Conservation (phyloP, 2,888 invertebrate genomes). For the Galerucella nymphaeae region DNA sequence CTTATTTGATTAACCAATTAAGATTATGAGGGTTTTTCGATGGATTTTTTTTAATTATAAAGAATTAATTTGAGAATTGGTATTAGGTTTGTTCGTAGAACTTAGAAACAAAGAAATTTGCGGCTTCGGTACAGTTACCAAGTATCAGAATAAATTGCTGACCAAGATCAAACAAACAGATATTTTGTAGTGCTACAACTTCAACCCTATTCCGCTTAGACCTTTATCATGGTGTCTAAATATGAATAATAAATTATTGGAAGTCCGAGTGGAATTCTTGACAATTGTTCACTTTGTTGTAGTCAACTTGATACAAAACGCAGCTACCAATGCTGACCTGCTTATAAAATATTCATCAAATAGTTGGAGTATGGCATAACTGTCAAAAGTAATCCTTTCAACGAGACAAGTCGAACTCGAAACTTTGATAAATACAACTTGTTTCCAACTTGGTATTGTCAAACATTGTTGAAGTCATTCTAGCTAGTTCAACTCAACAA, state of each 20-base stretch:
- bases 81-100: no score
- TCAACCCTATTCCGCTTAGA: neutral
- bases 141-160: no score
- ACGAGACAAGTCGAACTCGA: conserved; percentile 45
- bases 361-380: conserved; percentile 24
- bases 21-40: no score
- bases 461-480: conserved; percentile 2
- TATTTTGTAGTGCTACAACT: neutral
- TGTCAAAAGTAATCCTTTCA: conserved; percentile 42
- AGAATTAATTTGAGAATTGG: no score
- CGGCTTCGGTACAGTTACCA: no score
- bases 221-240: neutral
- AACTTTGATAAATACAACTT: conserved; percentile 35
- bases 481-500: neutral
- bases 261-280: neutral
- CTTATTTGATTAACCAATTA: conserved; percentile 29
- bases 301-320: neutral
- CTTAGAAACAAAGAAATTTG: no score
- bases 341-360: conserved; percentile 16
- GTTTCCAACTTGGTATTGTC: conserved; percentile 8
- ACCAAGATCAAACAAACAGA: no score
- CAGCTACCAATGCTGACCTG: neutral
- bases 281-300: conserved; percentile 13
- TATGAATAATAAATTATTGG: conserved; percentile 11
- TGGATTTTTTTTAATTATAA: no score